Evolutionary conservation across 2,888 invertebrate species (phyloP).

Genomic region (Limnephilus lunatus): DNA sequence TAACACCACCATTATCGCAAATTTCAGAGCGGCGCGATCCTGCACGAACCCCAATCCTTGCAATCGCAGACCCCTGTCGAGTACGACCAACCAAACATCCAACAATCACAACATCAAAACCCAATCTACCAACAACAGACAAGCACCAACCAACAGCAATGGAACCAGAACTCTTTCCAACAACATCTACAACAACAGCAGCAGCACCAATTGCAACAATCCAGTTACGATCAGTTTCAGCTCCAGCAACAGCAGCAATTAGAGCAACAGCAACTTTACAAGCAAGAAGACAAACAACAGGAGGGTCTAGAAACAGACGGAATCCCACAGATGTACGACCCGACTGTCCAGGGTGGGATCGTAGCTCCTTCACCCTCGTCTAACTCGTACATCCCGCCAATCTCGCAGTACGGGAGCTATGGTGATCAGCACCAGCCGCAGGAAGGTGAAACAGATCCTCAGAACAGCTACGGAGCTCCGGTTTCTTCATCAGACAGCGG

Average conservation of each 20-base stretch:
- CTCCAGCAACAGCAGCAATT: slow-evolving; percentile 68
- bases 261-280: slow-evolving; percentile 67
- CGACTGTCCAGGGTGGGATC: slow-evolving; percentile 30
- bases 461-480: slow-evolving; percentile 51
- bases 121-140: slow-evolving; percentile 34
- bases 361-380: slow-evolving; percentile 62
- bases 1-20: not conserved
- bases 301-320: slow-evolving; percentile 59
- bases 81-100: slow-evolving; percentile 65
- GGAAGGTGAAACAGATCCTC: not conserved
- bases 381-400: slow-evolving; percentile 29
- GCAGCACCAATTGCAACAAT: slow-evolving; percentile 68
- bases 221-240: slow-evolving; percentile 63
- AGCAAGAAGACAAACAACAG: slow-evolving; percentile 64
- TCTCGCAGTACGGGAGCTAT: slow-evolving; percentile 15
- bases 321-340: slow-evolving; percentile 66
- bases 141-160: slow-evolving; percentile 68
- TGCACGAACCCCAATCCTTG: slow-evolving; percentile 65
- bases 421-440: slow-evolving; percentile 68
- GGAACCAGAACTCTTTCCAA: slow-evolving; percentile 61
- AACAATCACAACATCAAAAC: slow-evolving; percentile 50
- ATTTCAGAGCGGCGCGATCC: slow-evolving; percentile 70
- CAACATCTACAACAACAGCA: slow-evolving; percentile 66
- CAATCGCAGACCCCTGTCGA: slow-evolving; percentile 61
- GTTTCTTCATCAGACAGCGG: slow-evolving; percentile 56